Conservation (phyloP, 2,113 vertebrate genomes). For the Panthera leo region DNA sequence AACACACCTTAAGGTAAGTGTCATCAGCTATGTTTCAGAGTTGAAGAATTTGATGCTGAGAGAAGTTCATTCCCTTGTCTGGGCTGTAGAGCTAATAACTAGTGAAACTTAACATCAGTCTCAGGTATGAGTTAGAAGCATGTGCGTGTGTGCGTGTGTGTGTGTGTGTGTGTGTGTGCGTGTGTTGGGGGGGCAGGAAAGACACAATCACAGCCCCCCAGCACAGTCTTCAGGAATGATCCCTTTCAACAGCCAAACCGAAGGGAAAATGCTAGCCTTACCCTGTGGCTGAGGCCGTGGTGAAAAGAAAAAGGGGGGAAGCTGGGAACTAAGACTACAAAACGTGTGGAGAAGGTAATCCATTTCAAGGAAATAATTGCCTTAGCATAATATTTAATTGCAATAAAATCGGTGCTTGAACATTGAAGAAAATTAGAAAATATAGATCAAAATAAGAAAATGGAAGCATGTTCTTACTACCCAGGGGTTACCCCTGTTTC, state of each 20-base stretch:
- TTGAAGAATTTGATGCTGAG: neutral
- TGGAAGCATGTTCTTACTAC: neutral
- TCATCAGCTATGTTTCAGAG: neutral
- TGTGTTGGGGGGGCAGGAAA: neutral
- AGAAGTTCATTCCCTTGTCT: constrained; percentile 5
- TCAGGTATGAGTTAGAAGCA: neutral
- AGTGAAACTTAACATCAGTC: neutral
- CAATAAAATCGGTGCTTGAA: neutral
- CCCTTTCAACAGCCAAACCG: neutral
- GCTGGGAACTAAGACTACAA: neutral
- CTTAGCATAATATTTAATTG: neutral
- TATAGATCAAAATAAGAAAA: neutral
- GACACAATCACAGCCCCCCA: neutral
- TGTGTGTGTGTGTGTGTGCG: neutral
- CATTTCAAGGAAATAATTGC: neutral
- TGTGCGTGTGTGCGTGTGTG: neutral
- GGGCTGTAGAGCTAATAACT: neutral
- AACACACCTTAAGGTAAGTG: neutral
- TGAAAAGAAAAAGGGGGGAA: neutral
- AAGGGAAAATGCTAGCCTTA: neutral
- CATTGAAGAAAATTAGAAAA: neutral
- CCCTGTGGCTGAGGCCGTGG: neutral
- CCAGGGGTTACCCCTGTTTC: neutral
- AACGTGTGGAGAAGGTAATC: neutral
- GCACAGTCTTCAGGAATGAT: neutral